Base-by-base conservation (phyloP, 2,797 vertebrate genomes). In the Bryconaethiops microstoma region DNA sequence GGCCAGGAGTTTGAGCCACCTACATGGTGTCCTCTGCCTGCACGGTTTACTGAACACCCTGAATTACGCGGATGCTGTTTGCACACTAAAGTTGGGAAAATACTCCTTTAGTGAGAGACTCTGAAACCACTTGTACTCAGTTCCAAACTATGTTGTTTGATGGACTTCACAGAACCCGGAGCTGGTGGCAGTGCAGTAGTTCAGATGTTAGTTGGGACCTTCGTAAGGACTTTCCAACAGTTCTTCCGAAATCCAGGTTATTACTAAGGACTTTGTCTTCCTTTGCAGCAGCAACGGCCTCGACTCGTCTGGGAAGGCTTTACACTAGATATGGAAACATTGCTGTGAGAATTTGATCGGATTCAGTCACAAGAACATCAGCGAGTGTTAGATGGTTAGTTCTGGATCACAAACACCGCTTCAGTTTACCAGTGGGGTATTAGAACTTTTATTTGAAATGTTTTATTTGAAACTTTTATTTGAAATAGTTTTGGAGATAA, bases 51-150 rank as follows among this genome's bases (percentile, higher is more conserved):
- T 29, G 17, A 62, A 42, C 76, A 52, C 70, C 35, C 40, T 45
- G 63, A 77, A 59, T 29, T 63, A 70, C 48, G 40, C 67, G 50
- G 39, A 59, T 25, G 14, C 57, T 81, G 79, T 78, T 84, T 84
- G 76, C 71, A 74, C 71, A 82, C 76, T 52, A 35, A 77, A 52
- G 19, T 17, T 39, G 75, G 55, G 42, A 39, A 35, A 64, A 77
- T 72, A 72, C 80, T 65, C 48, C 54, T 81, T 78, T 29, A 57
- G 13, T 9, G 64, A 71, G 72, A 74, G 23, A 39, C 4, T 50
- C 40, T n/a, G 35, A 54, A 57, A 75, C 19, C 25, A 45, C 14
- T 23, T 42, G 12, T 55, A 42, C 59, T 74, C 57, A 64, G 74
- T 62, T 78, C 52, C 64, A 39, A 29, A 12, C 14, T 82, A 60